Evolutionary conservation across 2,113 vertebrate species (phyloP), one percentile per base, ranked within the genome.

Genomic region (Rhinolophus ferrumequinum): DNA sequence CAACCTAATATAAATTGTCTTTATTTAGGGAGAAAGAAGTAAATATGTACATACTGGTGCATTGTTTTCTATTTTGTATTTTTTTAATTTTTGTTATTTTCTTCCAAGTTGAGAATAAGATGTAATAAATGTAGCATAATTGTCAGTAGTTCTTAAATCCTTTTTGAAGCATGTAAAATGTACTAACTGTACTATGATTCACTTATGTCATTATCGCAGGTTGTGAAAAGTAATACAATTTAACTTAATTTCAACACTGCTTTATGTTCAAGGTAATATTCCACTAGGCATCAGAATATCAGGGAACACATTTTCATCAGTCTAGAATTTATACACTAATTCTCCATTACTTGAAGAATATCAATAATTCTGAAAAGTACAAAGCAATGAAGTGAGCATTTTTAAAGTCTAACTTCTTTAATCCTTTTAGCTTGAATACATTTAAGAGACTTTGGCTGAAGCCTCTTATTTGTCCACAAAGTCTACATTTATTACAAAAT

Each of bases 261-360:
- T 47, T 83, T 35, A 88, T 77, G 35, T 87, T 94, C 70, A 94
- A 85, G 67, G 3, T 50, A 87, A 54, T 44, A 84, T 79, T 44
- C 26, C 44, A 93, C 47, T 85, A n/a, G 41, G n/a, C 80, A 93
- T 73, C 66, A 72, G 11, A 64, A 56, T 35, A 70, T 67, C 38
- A 47, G 10, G 19, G 44, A 26, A 90, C 44, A 47, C 26, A 93
- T 47, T 69, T 88, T 64, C 19, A 66, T 86, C 81, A 72, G 2
- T 64, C 35, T 90, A 38, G 18, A 73, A 33, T 66, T 18, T 69
- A 52, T 22, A 62, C 1, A 26, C 6, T 66, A 80, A 81, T 82
- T 50, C 26, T 87, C n/a, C 24, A 69, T 44, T 69, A 69, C 11
- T 9, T 90, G 62, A 89, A n/a, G 9, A 80, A 44, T 64, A 90